A percentile compares a stretch with the other conserved stretches of the same genome.
Evolutionary conservation across 2,888 invertebrate species (phyloP).

Genomic region (Patella depressa): DNA sequence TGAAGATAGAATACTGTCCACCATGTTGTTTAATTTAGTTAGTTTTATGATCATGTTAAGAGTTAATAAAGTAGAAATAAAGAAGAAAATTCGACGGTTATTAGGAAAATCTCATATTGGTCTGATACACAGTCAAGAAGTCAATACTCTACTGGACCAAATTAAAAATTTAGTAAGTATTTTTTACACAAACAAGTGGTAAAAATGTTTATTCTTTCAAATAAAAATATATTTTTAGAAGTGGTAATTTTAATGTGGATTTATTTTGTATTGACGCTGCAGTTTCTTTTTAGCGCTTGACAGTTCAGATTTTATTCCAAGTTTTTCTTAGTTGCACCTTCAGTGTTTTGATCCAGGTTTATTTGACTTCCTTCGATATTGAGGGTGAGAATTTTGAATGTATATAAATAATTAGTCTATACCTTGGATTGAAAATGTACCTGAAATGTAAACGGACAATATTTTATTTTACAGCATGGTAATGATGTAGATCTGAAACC

Average conservation of each 20-base stretch:
- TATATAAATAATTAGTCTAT: not conserved
- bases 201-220: not conserved
- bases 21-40: constrained; percentile 95
- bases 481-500: constrained; percentile 98
- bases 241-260: no score
- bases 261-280: no score
- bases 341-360: no score
- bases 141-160: constrained; percentile 95
- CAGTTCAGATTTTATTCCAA: no score
- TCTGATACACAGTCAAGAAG: constrained; percentile 95
- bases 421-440: not conserved
- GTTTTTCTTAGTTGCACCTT: no score
- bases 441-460: not conserved
- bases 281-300: no score
- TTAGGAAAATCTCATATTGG: constrained; percentile 99
- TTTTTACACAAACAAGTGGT: not conserved
- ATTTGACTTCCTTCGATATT: no score
- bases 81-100: constrained; percentile 80
- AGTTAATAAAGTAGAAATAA: constrained; percentile 81
- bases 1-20: constrained; percentile 94
- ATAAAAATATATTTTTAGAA: no score
- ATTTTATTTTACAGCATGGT: constrained; percentile 82
- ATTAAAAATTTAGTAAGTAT: constrained; percentile 89
- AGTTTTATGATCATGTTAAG: constrained; percentile 95
- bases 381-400: no score